phyloP scores from a whole-genome alignment of 2,888 invertebrate species.

The Panzeria rudis region DNA sequence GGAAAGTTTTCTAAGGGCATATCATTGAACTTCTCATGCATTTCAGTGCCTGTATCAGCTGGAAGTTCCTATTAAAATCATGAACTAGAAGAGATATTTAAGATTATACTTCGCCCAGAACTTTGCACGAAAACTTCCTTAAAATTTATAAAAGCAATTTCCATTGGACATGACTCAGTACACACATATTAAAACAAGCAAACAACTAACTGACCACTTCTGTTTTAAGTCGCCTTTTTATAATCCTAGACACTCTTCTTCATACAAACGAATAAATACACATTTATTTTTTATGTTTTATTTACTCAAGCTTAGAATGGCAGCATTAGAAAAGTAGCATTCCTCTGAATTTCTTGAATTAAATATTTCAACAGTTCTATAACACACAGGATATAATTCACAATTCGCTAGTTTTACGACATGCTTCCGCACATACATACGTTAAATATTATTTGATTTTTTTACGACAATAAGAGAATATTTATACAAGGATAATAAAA shows the following conservation, averaged over 20 bases:
- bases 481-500: constrained; percentile 64
- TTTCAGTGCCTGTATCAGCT: too few species aligned
- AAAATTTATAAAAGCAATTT: constrained; percentile 24
- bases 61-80: too few species aligned
- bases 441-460: constrained; percentile 73
- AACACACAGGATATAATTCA: constrained; percentile 79
- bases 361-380: constrained; percentile 75
- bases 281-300: constrained; percentile 68
- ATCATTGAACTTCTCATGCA: too few species aligned
- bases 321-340: constrained; percentile 38
- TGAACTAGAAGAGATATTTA: background rate
- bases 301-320: constrained; percentile 74
- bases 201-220: constrained; percentile 63
- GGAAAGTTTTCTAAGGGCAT: too few species aligned
- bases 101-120: background rate
- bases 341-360: constrained; percentile 80
- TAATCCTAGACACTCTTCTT: constrained; percentile 22
- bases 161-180: constrained; percentile 44
- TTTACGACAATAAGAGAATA: constrained; percentile 61
- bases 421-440: constrained; percentile 77
- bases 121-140: background rate
- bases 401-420: constrained; percentile 83
- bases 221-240: constrained; percentile 44
- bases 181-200: constrained; percentile 17
- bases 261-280: constrained; percentile 27